phyloP scores from a whole-genome alignment of 64 coral and sea anemone species.

The Orbicella faveolata region DNA sequence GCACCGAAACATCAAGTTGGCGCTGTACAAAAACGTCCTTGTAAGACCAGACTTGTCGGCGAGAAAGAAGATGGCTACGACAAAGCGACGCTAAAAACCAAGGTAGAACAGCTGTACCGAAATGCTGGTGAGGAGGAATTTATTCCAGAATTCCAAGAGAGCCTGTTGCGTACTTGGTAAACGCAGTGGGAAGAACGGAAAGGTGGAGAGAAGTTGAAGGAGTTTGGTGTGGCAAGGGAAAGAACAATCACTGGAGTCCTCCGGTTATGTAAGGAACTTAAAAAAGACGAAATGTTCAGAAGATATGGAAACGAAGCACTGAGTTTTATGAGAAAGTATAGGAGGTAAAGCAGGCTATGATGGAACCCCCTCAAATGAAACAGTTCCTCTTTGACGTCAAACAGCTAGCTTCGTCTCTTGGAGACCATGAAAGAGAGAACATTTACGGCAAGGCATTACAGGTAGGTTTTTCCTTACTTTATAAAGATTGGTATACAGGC shows the following conservation, averaged over 20 bases:
- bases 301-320: neutral
- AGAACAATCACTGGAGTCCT: neutral
- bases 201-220: neutral
- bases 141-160: neutral
- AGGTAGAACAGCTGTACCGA: neutral
- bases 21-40: neutral
- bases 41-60: neutral
- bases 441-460: neutral
- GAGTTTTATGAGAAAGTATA: neutral
- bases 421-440: neutral
- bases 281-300: neutral
- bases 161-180: neutral
- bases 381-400: neutral
- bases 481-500: neutral
- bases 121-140: neutral
- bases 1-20: neutral
- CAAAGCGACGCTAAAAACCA: neutral
- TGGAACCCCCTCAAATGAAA: neutral
- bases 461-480: neutral
- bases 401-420: neutral
- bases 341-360: neutral
- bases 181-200: slow-evolving; percentile 9
- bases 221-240: neutral
- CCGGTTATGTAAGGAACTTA: neutral
- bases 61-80: neutral